Conservation (phyloP, 1,140 invertebrate genomes). For the Argopecten irradians region DNA sequence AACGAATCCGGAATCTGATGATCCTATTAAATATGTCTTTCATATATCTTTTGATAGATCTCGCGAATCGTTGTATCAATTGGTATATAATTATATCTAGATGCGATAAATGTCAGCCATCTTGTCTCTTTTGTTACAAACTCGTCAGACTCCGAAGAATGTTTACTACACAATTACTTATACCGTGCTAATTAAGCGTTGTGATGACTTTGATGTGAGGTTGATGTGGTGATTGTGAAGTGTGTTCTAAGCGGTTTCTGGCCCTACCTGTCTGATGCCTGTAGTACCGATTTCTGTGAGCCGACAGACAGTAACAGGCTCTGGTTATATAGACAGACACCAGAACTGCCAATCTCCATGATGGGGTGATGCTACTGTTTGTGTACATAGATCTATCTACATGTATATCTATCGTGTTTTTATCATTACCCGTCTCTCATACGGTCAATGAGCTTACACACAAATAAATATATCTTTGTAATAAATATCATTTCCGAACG, state of each 20-base stretch:
- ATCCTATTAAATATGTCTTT: background rate
- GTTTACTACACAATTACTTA: background rate
- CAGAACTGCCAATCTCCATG: background rate
- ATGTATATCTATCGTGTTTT: background rate
- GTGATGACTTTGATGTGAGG: background rate
- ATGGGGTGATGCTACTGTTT: background rate
- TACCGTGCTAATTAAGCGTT: background rate
- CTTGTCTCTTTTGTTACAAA: background rate
- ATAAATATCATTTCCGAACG: background rate
- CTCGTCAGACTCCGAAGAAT: background rate
- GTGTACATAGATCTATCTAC: background rate
- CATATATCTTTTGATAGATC: background rate
- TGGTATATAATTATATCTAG: background rate
- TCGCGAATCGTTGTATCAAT: background rate
- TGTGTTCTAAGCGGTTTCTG: background rate
- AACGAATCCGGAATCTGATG: background rate
- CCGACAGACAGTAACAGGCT: background rate
- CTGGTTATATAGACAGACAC: background rate
- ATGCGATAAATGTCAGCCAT: background rate
- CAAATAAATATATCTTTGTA: background rate
- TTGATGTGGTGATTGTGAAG: background rate
- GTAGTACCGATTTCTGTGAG: background rate
- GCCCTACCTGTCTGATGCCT: background rate
- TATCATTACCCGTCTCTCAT: background rate
- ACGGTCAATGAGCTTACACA: constrained; percentile 1